Base-by-base conservation (phyloP, 1,140 invertebrate genomes). In the Solenopsis invicta region DNA sequence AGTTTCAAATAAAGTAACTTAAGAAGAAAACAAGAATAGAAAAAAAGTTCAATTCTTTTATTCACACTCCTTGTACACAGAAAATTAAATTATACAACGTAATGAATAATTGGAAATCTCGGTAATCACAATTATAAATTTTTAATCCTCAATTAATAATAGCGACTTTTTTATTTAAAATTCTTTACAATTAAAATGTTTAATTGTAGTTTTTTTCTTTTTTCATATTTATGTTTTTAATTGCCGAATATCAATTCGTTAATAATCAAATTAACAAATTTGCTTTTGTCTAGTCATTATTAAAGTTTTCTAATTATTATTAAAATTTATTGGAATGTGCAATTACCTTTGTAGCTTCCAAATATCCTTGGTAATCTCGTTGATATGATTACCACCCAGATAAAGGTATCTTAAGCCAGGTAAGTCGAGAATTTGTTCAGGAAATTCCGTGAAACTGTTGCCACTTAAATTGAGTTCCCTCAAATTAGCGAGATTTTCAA, bases 391-490 rank as follows among this genome's bases (percentile, higher is more conserved):
- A 29, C 97, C 98, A 37, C 99, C 99, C 61, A 99, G 94, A 95
- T 99, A 99, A 9, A 99, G 96, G 92, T 97, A 98, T 94, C 97
- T 97, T 9, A 99, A 95, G 21, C 96, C 96, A 5, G 93, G 92
- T 76, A 99, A 94, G 86, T 99, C 97, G 41, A 99, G 96, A 69
- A 99, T 95, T 95, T 99, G 98, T 88, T 97, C 97, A 5, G 99
- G 99, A 93, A 99, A 98, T 41, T 96, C 96, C 18, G 96, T 97
- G 45, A 99, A 95, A 52, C 96, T 94, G 96, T 99, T 99, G 18
- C 99, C 99, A 95, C 98, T 99, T 18, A 99, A 96, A 96, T 99
- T 99, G 0, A 99, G 92, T 93, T 99, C 98, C 92, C 97, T 97
- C 0, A 99, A 94, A 4, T 93, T 95, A 56, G 93, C 91, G 56